Conservation (phyloP, 2,797 vertebrate genomes). For the Adrianichthys oophorus region DNA sequence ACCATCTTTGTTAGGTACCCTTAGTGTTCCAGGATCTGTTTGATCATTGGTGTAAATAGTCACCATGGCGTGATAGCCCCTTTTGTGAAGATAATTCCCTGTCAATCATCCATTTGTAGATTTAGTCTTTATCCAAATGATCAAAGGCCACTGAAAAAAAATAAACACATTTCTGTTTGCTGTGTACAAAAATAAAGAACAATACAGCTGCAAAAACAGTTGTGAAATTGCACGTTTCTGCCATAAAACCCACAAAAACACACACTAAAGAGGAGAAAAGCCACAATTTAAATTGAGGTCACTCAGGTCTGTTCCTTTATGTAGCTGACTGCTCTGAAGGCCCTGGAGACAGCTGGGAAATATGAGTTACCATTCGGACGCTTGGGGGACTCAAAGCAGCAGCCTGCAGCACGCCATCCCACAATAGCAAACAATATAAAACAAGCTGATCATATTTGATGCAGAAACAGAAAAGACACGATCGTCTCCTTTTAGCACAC, state of each 20-base stretch:
- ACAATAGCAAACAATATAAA: constrained; percentile 2
- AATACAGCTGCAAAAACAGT: too few relatives aligned
- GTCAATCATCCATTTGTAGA: too few relatives aligned
- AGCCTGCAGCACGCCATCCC: not conserved
- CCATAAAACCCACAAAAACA: not conserved
- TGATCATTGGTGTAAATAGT: too few relatives aligned
- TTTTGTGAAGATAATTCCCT: too few relatives aligned
- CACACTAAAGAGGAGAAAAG: not conserved
- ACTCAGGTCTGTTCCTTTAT: constrained; percentile 17
- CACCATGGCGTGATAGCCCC: too few relatives aligned
- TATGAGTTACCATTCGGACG: constrained; percentile 36
- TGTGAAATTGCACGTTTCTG: too few relatives aligned
- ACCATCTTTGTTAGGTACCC: too few relatives aligned
- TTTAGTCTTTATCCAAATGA: too few relatives aligned
- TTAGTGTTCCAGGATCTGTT: too few relatives aligned
- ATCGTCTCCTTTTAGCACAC: constrained; percentile 6
- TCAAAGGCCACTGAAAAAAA: too few relatives aligned
- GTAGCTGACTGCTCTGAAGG: constrained; percentile 16
- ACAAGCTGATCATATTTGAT: constrained; percentile 5
- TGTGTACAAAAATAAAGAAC: too few relatives aligned
- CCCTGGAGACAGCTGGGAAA: constrained; percentile 29
- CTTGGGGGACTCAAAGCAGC: constrained; percentile 22
- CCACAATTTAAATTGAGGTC: constrained; percentile 8
- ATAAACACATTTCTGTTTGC: too few relatives aligned
- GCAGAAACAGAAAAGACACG: constrained; percentile 8